Evolutionary conservation across 2,113 vertebrate genomes (phyloP), one percentile per base, ranked within the genome.

Genomic region (Rhinoderma darwinii): DNA sequence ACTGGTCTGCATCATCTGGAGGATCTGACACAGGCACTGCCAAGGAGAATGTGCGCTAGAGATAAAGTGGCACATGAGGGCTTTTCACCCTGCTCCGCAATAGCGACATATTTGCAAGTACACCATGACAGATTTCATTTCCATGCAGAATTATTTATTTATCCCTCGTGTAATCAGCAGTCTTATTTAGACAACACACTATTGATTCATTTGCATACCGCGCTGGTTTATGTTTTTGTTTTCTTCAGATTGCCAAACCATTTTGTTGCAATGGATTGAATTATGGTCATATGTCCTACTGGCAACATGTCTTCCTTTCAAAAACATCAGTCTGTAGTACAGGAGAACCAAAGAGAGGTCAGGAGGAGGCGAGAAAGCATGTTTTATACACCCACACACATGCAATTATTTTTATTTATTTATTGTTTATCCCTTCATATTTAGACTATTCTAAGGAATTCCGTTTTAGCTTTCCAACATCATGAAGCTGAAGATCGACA

Each of bases 11-110:
- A 90, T 84, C 89, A 87, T 89, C 87, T 91, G 92, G 74, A 78
- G 74, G 84, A 94, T 92, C 89, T 84, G 91, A 89, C 90, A 88
- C 93, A 95, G 91, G 77, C 90, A 85, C 74, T 85, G 73, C 92
- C 93, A 92, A 83, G 92, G 91, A 92, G 91, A 92, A 92, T 89
- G 80, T 84, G 92, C 5, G 89, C 89, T 90, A 88, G 89, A 92
- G 92, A 90, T 25, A 85, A 85, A 78, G 25, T 50, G 81, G 27
- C 81, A 32, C 39, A 76, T 84, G 51, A 85, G 63, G 84, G 27
- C 30, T 68, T 66, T 63, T 41, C 35, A 50, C 63, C 81, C 27
- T 35, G 41, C n/a, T 27, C 54, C 30, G 35, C 51, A 27, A 81
- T 35, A 61, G 20, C 54, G 9, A 56, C 44, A 56, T 50, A 37